Evolutionary conservation across 2,113 vertebrate genomes (phyloP).

Genomic region (Maccullochella peelii): DNA sequence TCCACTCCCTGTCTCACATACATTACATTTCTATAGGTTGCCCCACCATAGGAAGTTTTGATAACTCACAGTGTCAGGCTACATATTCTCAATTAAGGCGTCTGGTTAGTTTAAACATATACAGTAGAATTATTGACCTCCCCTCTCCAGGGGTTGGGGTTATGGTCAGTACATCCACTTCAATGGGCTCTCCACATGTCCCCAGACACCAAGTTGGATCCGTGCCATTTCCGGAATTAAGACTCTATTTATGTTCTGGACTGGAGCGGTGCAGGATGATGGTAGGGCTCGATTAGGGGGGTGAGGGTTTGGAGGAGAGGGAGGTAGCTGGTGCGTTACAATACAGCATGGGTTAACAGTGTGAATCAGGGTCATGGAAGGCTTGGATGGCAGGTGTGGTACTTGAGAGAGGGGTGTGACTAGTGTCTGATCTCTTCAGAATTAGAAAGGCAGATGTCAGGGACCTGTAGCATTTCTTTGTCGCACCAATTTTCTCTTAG

Average conservation of each 20-base stretch:
- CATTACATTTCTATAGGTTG: conserved; percentile 9
- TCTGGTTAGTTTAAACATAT: conserved; percentile 60
- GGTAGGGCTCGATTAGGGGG: neutral
- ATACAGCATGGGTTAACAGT: conserved; percentile 21
- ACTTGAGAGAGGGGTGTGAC: neutral
- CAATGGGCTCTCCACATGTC: conserved; percentile 45
- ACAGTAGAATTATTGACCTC: conserved; percentile 59
- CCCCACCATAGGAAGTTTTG: conserved; percentile 28
- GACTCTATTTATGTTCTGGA: conserved; percentile 67
- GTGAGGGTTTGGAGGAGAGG: conserved; percentile 3
- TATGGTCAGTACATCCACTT: conserved; percentile 54
- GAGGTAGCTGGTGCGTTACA: conserved; percentile 7
- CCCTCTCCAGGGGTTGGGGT: conserved; percentile 31
- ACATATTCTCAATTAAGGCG: conserved; percentile 39
- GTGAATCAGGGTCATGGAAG: neutral
- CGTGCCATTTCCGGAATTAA: conserved; percentile 71
- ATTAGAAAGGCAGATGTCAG: neutral
- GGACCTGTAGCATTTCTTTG: neutral
- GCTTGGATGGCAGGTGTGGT: conserved; percentile 7
- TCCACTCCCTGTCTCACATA: neutral
- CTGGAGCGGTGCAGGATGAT: conserved; percentile 22
- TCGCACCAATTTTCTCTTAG: neutral
- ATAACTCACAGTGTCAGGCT: conserved; percentile 38
- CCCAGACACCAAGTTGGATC: conserved; percentile 63
- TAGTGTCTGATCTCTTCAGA: conserved; percentile 9